Base-by-base conservation (phyloP, 2,113 vertebrate species). In the Actinemys pallida region DNA sequence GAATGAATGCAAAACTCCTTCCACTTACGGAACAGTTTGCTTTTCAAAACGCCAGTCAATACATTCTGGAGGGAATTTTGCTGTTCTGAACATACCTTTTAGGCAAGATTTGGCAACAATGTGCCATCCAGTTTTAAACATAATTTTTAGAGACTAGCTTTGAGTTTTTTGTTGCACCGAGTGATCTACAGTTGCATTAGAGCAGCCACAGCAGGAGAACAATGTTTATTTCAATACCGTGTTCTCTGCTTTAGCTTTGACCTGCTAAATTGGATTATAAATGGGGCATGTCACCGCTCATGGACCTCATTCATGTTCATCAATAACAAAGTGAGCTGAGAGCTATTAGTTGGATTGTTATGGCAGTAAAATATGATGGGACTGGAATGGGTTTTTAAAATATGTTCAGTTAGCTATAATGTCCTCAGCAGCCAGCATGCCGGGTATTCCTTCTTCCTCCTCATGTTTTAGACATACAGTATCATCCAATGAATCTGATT, bases 261-360 rank as follows among this genome's bases (percentile, higher is more conserved):
- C 87, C 96, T 91, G 93, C 96, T 97, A 87, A 98, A 94, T 96
- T 95, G 96, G 57, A 54, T 95, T 93, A 94, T 89, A 96, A 96
- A 93, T 88, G 93, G 91, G 95, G 91, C 57, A 0, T 95, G 90
- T 86, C 93, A 83, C 88, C 86, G 91, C 91, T 95, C 72, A 42
- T 90, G 27, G 72, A 94, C 76, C 90, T 93, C 95, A 87, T 95
- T 96, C 94, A 81, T 76, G 93, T 85, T 75, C 81, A 86, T 75
- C 91, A 17, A 90, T 96, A 93, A 90, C 84, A 88, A 93, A 90
- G 90, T 95, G 93, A 89, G 83, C 72, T 49, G 57, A 50, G 80
- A 87, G 1, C 86, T 75, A 27, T 94, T 87, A 93, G 93, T 72
- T 62, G 27, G 17, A 10, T 27, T 81, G 83, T 84, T 45, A 35